Conservation (phyloP, 1,140 invertebrate species). For the Eubasilissa regina region DNA sequence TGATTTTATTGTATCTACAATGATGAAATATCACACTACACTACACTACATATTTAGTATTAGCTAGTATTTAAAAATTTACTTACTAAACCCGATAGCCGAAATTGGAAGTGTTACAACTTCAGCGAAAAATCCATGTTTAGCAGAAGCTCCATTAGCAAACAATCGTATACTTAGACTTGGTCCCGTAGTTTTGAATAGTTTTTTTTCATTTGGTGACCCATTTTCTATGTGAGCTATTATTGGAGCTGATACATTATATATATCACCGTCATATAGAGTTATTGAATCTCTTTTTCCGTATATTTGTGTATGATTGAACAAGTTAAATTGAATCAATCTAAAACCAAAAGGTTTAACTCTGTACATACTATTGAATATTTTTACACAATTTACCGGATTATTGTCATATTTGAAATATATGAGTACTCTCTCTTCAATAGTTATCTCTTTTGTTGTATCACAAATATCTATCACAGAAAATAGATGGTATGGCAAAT, state of each 20-base stretch:
- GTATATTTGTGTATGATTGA: constrained; percentile 88
- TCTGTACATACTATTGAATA: constrained; percentile 89
- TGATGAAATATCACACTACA: too few relatives aligned
- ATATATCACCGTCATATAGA: constrained; percentile 94
- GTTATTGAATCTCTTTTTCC: constrained; percentile 88
- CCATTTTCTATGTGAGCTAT: constrained; percentile 82
- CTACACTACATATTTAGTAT: too few relatives aligned
- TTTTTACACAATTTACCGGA: constrained; percentile 97
- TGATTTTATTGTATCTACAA: too few relatives aligned
- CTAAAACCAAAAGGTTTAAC: constrained; percentile 92
- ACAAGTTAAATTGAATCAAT: constrained; percentile 94
- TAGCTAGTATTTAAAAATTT: neutral
- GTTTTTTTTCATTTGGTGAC: constrained; percentile 80
- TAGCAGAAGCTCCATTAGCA: constrained; percentile 92
- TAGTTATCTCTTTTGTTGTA: constrained; percentile 89
- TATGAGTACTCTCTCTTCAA: constrained; percentile 92
- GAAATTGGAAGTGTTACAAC: constrained; percentile 95
- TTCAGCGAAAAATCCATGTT: constrained; percentile 98
- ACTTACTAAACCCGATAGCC: constrained; percentile 89
- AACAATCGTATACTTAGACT: constrained; percentile 94
- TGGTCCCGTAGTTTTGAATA: constrained; percentile 83
- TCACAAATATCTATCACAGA: constrained; percentile 97
- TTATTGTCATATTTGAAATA: constrained; percentile 99
- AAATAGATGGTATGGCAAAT: constrained; percentile 95
- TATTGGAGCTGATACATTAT: constrained; percentile 84